phyloP scores from a whole-genome alignment of 1,140 invertebrate genomes.

The Polypedilum pembai region DNA sequence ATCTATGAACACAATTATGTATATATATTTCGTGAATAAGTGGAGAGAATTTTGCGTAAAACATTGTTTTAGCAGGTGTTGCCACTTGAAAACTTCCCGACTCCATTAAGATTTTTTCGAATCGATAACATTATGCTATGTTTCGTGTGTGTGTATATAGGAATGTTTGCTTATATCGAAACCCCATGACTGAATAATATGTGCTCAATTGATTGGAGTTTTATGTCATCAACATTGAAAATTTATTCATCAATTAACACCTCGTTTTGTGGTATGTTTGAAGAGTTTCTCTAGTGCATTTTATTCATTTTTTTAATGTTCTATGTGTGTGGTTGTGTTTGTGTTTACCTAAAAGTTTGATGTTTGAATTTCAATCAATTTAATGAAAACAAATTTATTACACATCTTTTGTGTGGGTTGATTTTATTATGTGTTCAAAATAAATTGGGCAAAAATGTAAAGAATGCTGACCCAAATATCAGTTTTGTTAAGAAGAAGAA shows the following conservation, averaged over 20 bases:
- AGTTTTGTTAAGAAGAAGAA: no score
- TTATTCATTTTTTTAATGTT: not conserved
- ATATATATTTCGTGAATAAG: no score
- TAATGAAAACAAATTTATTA: no score
- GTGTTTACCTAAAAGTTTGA: not conserved
- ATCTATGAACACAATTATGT: no score
- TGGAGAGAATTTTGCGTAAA: not conserved
- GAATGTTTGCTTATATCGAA: not conserved
- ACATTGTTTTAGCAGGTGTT: constrained; percentile 15
- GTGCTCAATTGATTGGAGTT: not conserved
- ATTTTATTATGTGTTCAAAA: no score
- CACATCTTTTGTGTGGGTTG: no score
- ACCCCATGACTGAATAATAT: not conserved
- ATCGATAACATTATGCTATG: not conserved
- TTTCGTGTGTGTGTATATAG: not conserved
- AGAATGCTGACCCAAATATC: no score
- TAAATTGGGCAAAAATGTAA: no score
- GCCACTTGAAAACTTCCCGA: not conserved
- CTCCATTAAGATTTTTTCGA: constrained; percentile 3
- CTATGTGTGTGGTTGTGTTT: not conserved
- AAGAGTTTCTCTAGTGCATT: not conserved
- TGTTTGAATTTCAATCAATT: no score
- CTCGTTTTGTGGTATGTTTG: not conserved
- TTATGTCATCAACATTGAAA: constrained; percentile 19
- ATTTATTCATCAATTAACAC: constrained; percentile 28